A percentile compares a stretch with the other conserved stretches of the same genome.
These are phyloP conservation scores for Merops nubicus DNA, from an alignment of 2,113 vertebrate species.

Conservation along the genomic window DNA sequence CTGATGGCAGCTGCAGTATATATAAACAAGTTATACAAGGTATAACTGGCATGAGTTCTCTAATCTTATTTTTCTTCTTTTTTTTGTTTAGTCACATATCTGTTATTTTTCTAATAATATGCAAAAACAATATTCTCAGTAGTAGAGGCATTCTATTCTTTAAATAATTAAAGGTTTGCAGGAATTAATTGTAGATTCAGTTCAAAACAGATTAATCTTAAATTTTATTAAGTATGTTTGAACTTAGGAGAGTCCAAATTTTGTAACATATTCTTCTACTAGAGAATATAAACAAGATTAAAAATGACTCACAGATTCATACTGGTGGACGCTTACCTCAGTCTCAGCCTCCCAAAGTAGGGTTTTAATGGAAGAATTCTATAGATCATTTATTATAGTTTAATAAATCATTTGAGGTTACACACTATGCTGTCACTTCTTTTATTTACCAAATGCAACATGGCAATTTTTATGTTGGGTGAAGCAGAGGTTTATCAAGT, in stretches of 20 bases:
- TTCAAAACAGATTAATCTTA: background rate
- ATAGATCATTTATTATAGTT: background rate
- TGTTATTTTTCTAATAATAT: background rate
- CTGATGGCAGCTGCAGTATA: background rate
- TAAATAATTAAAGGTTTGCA: background rate
- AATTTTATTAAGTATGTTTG: background rate
- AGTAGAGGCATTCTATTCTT: background rate
- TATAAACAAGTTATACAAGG: background rate
- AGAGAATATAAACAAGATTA: background rate
- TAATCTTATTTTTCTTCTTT: background rate
- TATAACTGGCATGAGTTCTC: background rate
- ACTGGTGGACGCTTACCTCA: background rate
- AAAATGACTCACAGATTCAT: too few species aligned
- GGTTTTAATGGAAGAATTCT: background rate
- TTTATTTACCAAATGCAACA: background rate
- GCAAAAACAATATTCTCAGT: background rate
- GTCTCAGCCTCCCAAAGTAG: background rate
- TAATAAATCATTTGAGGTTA: background rate
- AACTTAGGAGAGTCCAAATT: background rate
- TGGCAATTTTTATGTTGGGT: background rate
- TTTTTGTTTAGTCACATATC: background rate
- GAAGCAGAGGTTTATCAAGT: background rate
- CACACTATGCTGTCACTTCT: fast-evolving
- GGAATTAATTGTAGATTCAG: background rate
- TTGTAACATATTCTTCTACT: background rate